phyloP scores from a whole-genome alignment of 2,888 invertebrate species.

The Allacma fusca region DNA sequence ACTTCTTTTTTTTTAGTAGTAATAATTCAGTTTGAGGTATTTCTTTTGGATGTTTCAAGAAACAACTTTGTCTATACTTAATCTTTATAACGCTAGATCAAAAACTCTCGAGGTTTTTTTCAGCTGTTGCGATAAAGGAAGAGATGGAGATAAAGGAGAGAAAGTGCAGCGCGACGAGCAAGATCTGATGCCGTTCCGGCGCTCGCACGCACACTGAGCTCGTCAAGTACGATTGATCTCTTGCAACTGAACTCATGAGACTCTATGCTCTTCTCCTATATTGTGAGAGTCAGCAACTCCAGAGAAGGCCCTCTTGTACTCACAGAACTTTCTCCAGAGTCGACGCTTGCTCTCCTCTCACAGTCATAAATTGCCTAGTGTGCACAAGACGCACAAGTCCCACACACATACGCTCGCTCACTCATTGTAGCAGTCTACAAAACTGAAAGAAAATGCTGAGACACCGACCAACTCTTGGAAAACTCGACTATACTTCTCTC shows the following conservation, averaged over 20 bases:
- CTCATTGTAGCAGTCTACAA: neutral
- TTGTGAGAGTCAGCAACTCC: constrained; percentile 37
- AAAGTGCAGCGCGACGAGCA: constrained; percentile 49
- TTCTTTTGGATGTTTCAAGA: neutral
- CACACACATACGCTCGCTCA: constrained; percentile 17
- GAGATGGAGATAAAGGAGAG: constrained; percentile 32
- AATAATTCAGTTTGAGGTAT: neutral
- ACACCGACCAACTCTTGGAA: constrained; percentile 19
- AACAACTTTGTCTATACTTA: too few relatives aligned
- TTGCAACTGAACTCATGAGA: constrained; percentile 47
- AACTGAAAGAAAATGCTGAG: constrained; percentile 20
- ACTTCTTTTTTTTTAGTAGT: neutral
- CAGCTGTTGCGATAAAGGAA: neutral
- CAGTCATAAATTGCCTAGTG: constrained; percentile 31
- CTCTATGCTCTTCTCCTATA: constrained; percentile 39
- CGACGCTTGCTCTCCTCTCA: constrained; percentile 36
- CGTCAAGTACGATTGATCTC: constrained; percentile 52
- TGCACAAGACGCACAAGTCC: constrained; percentile 21
- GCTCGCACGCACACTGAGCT: constrained; percentile 54
- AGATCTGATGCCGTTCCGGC: constrained; percentile 52
- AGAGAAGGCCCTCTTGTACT: constrained; percentile 22
- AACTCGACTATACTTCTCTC: neutral
- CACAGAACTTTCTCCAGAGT: constrained; percentile 20
- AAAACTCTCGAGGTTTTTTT: neutral
- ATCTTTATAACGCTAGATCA: neutral